Percentiles rank a stretch among this genome's conserved stretches.
Evolutionary conservation across 92 coral and sea anemone species (phyloP).

Genomic region (Parazoanthus swiftii): DNA sequence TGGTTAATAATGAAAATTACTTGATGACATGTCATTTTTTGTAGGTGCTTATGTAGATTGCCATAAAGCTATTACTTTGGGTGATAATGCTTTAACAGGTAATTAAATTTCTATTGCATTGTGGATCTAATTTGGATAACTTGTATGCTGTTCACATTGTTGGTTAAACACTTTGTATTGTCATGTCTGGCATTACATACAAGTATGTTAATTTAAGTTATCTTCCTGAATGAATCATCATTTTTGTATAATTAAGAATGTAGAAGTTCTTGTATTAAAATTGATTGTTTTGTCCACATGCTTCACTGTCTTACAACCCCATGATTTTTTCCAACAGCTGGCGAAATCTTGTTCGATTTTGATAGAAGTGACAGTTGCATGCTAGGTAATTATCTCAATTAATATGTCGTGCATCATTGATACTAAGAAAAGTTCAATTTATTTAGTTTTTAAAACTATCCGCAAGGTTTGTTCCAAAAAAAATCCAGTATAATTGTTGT

Average conservation of each 20-base stretch:
- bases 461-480: too few relatives aligned
- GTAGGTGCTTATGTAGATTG: background rate
- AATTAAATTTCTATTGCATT: background rate
- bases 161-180: too few relatives aligned
- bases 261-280: background rate
- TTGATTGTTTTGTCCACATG: background rate
- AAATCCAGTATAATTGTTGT: too few relatives aligned
- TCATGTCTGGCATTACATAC: too few relatives aligned
- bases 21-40: too few relatives aligned
- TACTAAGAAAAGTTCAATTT: background rate
- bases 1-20: too few relatives aligned
- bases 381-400: background rate
- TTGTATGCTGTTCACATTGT: too few relatives aligned
- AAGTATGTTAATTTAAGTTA: too few relatives aligned
- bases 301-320: background rate
- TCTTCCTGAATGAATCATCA: too few relatives aligned
- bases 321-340: background rate
- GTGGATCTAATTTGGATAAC: background rate
- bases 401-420: background rate
- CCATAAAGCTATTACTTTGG: background rate
- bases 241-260: too few relatives aligned
- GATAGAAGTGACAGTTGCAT: background rate
- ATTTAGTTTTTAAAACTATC: background rate
- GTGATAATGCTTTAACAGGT: slow-evolving; percentile 2
- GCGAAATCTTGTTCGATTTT: background rate